A percentile compares a stretch with the other conserved stretches of the same genome.
phyloP scores from a whole-genome alignment of 2,113 vertebrate species.

The Varanus komodoensis region DNA sequence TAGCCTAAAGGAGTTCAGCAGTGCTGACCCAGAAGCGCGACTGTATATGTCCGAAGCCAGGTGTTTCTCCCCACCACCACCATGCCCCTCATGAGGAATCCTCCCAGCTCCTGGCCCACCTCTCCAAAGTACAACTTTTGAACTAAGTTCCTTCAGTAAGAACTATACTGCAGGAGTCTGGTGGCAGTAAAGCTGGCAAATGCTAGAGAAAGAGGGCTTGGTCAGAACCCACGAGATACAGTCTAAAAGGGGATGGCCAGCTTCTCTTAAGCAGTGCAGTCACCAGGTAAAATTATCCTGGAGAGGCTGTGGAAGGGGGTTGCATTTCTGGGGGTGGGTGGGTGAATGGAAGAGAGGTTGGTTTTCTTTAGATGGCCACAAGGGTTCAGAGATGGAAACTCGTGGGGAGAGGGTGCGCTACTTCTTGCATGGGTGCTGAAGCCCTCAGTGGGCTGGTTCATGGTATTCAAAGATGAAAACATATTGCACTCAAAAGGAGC shows the following conservation, averaged over 20 bases:
- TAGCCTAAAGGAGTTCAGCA: background rate
- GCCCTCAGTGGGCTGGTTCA: background rate
- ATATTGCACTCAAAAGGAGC: background rate
- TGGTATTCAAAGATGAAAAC: background rate
- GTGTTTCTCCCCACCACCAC: no score
- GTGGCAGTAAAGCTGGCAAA: background rate
- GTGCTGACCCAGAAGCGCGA: background rate
- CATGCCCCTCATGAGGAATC: no score
- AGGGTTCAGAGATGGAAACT: background rate
- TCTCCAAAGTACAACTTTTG: background rate
- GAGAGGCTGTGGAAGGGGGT: no score
- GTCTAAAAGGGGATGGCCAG: background rate
- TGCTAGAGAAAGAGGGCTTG: background rate
- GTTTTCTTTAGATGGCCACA: background rate
- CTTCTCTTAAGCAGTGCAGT: background rate
- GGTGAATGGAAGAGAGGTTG: background rate
- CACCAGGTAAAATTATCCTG: background rate
- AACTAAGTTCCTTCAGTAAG: background rate
- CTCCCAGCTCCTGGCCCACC: no score
- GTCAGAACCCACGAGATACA: background rate
- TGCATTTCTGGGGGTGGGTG: background rate
- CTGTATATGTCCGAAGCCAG: background rate
- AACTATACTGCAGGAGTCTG: background rate
- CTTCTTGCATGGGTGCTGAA: background rate
- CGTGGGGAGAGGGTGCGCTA: background rate